Evolutionary conservation across 2,888 invertebrate species (phyloP).

Genomic region (Drosophila anomalata): DNA sequence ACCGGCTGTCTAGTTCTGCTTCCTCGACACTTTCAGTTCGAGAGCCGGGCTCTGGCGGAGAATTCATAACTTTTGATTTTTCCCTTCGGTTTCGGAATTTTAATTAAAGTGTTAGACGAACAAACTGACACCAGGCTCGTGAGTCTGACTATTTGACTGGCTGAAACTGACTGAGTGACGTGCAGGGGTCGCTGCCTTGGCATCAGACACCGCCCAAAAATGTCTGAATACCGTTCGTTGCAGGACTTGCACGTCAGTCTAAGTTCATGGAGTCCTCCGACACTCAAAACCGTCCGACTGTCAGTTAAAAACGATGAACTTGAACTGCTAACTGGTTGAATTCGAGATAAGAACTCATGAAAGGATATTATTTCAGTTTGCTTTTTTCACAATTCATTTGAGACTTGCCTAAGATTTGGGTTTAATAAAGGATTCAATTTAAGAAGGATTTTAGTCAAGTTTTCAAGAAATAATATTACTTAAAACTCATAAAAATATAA

Average conservation of each 20-base stretch:
- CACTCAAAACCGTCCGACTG: slow-evolving; percentile 27
- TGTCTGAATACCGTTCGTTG: slow-evolving; percentile 11
- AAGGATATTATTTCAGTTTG: not conserved
- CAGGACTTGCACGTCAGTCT: slow-evolving; percentile 36
- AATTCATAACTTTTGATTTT: slow-evolving; percentile 59
- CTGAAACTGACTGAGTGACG: slow-evolving; percentile 16
- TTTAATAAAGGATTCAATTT: too few species aligned
- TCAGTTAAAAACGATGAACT: slow-evolving; percentile 37
- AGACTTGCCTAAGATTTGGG: too few species aligned
- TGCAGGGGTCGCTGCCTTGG: slow-evolving; percentile 33
- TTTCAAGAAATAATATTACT: too few species aligned
- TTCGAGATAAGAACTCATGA: slow-evolving; percentile 14
- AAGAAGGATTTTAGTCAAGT: too few species aligned
- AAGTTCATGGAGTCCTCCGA: slow-evolving; percentile 37
- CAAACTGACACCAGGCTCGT: slow-evolving; percentile 36
- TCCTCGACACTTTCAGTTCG: slow-evolving; percentile 58
- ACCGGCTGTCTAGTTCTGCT: slow-evolving; percentile 63
- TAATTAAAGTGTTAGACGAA: slow-evolving; percentile 66
- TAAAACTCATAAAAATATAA: too few species aligned
- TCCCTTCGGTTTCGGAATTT: slow-evolving; percentile 50
- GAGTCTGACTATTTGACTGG: slow-evolving; percentile 27
- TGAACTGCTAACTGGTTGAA: slow-evolving; percentile 23
- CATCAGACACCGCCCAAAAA: slow-evolving; percentile 37
- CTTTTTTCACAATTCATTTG: too few species aligned
- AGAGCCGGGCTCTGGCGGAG: slow-evolving; percentile 33